Evolutionary conservation across 2,797 vertebrate genomes (phyloP), one percentile per base, ranked within the genome.

Genomic region (Gymnopithys bicolor): DNA sequence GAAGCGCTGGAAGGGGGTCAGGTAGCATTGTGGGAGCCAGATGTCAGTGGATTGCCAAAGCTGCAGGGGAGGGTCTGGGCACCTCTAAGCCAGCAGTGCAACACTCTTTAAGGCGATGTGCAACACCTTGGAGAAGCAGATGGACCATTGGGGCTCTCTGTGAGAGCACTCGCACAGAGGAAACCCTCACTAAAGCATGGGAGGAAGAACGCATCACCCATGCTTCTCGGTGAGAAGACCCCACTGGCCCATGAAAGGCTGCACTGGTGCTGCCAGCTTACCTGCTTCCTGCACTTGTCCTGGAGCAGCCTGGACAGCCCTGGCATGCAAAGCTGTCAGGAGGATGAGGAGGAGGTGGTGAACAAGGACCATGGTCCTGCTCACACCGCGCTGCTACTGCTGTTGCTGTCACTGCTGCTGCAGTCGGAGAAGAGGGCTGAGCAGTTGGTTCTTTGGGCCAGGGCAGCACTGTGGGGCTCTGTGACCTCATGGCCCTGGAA

Each of bases 401-500:
- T 84, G 52, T 63, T 41, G 33, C 35, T 60, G 37, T 39, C 12
- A 5, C 80, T 84, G 45, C 37, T 58, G 46, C 46, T 73, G 67
- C 81, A 28, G 60, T 67, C 16, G n/a, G 32, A 27, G 16, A 18
- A 25, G 13, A 41, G 19, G 32, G 9, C 41, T 67, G 53, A 67
- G 27, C 41, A 43, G 19, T 55, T 28, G 35, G 41, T 67, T 90
- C 48, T 49, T 73, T 35, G 0, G 46, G 48, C 32, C 66, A 32
- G 10, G 39, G 66, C 28, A 52, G 58, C 15, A 8, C 80, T 11
- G 1, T 35, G 67, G 67, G 11, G 60, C 48, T 84, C 88, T 90
- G 74, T 90, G 88, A 90, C 88, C 74, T 90, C 88, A 90, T 53
- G 67, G 81, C 35, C 33, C 48, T 28, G 25, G 33, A 68, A 68